Percentiles rank a stretch among this genome's conserved stretches.
Evolutionary conservation across 2,113 vertebrate species (phyloP).

Genomic region (Callithrix jacchus): DNA sequence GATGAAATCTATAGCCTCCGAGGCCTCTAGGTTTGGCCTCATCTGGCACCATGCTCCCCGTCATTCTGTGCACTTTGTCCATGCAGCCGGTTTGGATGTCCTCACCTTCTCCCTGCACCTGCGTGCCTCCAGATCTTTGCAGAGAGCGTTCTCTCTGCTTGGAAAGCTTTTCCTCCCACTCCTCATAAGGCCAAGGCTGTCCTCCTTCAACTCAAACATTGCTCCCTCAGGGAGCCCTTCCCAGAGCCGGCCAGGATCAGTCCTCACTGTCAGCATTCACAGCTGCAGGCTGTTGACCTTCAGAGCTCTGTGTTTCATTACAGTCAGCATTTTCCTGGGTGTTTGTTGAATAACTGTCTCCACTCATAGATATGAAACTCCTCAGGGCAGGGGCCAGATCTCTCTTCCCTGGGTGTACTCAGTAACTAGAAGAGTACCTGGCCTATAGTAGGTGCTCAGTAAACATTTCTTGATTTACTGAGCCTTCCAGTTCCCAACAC

Average conservation of each 20-base stretch:
- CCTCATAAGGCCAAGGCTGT: background rate
- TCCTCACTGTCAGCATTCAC: background rate
- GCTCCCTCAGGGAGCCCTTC: background rate
- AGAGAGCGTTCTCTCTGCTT: background rate
- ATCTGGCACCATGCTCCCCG: background rate
- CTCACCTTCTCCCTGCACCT: background rate
- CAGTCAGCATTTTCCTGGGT: background rate
- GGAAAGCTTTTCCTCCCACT: background rate
- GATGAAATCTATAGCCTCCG: background rate
- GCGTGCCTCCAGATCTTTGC: background rate
- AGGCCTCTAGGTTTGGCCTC: no score
- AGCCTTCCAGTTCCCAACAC: background rate
- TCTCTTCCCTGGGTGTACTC: background rate
- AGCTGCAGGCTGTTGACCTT: background rate
- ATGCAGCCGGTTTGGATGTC: no score
- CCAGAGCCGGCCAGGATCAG: background rate
- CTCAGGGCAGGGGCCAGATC: background rate
- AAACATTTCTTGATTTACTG: background rate
- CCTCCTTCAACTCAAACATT: background rate
- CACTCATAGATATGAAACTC: background rate
- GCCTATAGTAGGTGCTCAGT: background rate
- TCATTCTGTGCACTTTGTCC: background rate
- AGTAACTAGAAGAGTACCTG: background rate
- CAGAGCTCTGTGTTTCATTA: background rate
- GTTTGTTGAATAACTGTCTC: background rate